phyloP scores from a whole-genome alignment of 2,113 vertebrate genomes.

The Calidris pugnax region DNA sequence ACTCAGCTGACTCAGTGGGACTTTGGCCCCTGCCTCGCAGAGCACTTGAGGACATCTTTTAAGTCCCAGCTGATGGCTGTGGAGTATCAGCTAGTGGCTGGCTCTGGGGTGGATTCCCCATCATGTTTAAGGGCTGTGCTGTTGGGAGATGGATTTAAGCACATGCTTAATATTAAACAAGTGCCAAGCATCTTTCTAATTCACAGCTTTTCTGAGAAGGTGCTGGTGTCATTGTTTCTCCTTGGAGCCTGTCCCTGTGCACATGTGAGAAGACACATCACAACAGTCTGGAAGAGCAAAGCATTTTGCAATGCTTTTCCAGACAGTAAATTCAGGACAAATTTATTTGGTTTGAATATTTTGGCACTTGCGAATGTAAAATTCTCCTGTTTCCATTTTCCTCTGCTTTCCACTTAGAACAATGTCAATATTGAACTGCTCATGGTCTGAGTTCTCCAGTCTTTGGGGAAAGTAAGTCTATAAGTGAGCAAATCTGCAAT shows the following conservation, averaged over 20 bases:
- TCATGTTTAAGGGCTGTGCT: not conserved
- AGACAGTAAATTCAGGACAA: slow-evolving; percentile 23
- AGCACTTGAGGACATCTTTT: not conserved
- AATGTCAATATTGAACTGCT: not conserved
- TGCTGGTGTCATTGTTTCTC: not conserved
- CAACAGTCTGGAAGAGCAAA: slow-evolving; percentile 16
- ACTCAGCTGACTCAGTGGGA: slow-evolving; percentile 5
- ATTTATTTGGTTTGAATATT: not conserved
- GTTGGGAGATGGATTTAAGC: not conserved
- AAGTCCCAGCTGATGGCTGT: not conserved
- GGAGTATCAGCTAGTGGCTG: not conserved
- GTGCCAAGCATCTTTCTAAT: not conserved
- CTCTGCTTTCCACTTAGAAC: not conserved
- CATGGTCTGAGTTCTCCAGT: not conserved
- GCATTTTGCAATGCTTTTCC: not conserved
- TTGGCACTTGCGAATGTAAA: not conserved
- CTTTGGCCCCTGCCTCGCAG: not conserved
- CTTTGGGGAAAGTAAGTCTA: not conserved
- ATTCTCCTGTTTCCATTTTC: not conserved
- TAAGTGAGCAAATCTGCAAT: not conserved
- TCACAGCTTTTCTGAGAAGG: not conserved
- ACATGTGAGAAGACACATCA: not conserved
- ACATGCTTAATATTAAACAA: not conserved
- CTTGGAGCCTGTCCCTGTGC: slow-evolving; percentile 1
- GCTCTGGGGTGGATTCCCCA: not conserved